Conservation (phyloP, 2,113 vertebrate genomes). For the Pseudorhombus dupliciocellatus region DNA sequence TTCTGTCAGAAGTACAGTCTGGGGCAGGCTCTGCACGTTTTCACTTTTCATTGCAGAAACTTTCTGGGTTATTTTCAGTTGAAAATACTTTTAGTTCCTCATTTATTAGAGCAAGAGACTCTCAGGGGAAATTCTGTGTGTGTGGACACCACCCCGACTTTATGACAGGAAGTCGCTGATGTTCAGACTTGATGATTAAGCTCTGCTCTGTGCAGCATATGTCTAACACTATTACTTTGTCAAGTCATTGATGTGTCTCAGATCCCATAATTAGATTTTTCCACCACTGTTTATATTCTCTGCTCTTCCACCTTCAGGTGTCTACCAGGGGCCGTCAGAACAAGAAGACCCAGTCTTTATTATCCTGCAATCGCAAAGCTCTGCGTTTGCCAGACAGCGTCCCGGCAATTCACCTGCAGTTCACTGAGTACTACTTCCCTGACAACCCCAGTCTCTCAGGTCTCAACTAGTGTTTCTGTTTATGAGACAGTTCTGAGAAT, state of each 20-base stretch:
- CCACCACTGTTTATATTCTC: not conserved
- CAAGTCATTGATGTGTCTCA: not conserved
- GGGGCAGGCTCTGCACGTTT: constrained; percentile 24
- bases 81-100: constrained; percentile 49
- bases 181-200: constrained; percentile 2
- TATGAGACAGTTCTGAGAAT: too few species aligned
- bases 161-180: constrained; percentile 17
- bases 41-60: constrained; percentile 10
- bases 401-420: constrained; percentile 94
- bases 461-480: constrained; percentile 58
- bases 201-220: not conserved
- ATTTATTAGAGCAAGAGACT: constrained; percentile 23
- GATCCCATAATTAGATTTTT: not conserved
- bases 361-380: constrained; percentile 91
- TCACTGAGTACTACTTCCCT: constrained; percentile 97
- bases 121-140: constrained; percentile 7
- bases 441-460: constrained; percentile 89
- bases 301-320: constrained; percentile 81
- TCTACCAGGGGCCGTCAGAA: constrained; percentile 91
- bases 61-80: constrained; percentile 31
- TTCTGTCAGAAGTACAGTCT: not conserved
- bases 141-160: not conserved
- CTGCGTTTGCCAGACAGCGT: constrained; percentile 83
- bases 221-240: not conserved
- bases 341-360: constrained; percentile 90